Evolutionary conservation across 2,113 vertebrate species (phyloP).

Genomic region (Arenaria interpres): DNA sequence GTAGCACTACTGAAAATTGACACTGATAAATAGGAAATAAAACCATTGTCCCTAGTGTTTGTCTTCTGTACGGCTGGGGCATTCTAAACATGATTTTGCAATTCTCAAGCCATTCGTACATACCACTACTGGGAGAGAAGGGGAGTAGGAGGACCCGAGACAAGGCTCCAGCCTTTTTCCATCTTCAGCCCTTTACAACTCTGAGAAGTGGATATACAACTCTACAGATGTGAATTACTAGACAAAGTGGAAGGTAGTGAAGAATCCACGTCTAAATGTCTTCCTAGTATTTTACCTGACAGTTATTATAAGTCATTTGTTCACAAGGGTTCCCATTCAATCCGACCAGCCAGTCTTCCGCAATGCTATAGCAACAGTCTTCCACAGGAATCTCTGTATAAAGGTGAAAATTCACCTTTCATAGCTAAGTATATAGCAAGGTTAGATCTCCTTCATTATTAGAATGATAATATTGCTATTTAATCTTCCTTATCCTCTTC

Average conservation of each 20-base stretch:
- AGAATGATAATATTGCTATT: not conserved
- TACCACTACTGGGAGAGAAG: rapidly evolving
- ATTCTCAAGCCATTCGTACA: not conserved
- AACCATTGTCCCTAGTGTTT: not conserved
- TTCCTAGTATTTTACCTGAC: not conserved
- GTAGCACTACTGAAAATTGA: not conserved
- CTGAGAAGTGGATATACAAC: not conserved
- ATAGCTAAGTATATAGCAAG: not conserved
- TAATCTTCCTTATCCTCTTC: not conserved
- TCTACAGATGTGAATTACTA: not conserved
- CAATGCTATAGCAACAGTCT: not conserved
- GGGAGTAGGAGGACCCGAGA: not conserved
- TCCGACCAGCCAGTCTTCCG: not conserved
- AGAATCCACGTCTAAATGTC: not conserved
- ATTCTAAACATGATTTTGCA: not conserved
- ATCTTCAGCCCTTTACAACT: not conserved
- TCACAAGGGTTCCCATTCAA: not conserved
- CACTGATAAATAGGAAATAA: not conserved
- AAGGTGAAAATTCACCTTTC: not conserved
- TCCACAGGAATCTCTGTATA: not conserved
- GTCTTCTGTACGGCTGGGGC: not conserved
- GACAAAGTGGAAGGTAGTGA: not conserved
- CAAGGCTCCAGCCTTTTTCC: not conserved
- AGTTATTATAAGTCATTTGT: not conserved
- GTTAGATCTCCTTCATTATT: not conserved